Evolutionary conservation across 2,888 invertebrate species (phyloP), one percentile per base, ranked within the genome.

Genomic region (Tenthredo livida): DNA sequence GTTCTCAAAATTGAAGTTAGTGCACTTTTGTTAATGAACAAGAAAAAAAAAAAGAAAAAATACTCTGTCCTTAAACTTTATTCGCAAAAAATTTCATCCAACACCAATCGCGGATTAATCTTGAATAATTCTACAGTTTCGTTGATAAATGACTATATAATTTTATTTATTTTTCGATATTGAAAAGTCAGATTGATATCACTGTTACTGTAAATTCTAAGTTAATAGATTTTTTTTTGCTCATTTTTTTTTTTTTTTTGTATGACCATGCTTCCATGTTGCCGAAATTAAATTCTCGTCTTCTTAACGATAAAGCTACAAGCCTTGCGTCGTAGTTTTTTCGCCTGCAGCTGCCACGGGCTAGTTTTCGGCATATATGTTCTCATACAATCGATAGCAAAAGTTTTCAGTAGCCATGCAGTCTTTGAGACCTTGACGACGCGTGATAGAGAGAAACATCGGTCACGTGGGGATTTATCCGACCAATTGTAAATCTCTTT

Each of bases 191-290:
- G 29, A 67, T 15, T 33, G 17, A 17, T 12, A 33, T 5, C 25
- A 33, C 67, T 17, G 25, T 25, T 67, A 43, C 10, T 43, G 43
- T 43, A 43, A 43, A 43, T 67, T 67, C 29, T 15, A 6, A 75
- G 33, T 75, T 50, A 77, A 12, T 82, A 73, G 72, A 47, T 84
- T 40, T 84, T 82, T 6, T 70, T 85, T 77, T n/a, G n/a, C n/a
- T n/a, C n/a, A n/a, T n/a, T 87, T 85, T 33, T 94, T 93, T 0
- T 93, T 94, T 94, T 93, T 93, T 43, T 88, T 91, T 67, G 92
- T 93, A 21, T 10, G 25, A 21, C 25, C 21, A 12, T 67, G 17
- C 33, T 67, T 67, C 29, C 61, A 21, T 67, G 12, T 67, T 1
- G 6, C 6, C 7, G 17, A 67, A 67, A 67, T 67, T 67, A 1